phyloP scores from a whole-genome alignment of 2,797 vertebrate genomes.

The Zenarchopterus dispar region DNA sequence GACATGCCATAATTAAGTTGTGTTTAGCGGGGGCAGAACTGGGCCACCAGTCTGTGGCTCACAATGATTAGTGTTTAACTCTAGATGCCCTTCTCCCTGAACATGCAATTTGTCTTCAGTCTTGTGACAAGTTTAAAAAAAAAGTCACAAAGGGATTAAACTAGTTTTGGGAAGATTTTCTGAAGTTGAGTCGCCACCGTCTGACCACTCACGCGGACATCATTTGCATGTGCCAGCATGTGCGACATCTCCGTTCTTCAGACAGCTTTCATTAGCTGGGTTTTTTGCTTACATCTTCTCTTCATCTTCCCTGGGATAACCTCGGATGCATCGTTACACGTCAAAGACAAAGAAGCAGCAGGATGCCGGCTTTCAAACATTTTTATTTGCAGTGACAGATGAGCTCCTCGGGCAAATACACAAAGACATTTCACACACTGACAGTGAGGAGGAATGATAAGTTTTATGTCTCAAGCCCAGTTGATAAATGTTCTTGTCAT shows the following conservation, averaged over 20 bases:
- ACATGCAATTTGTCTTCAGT: slow-evolving; percentile 18
- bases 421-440: slow-evolving; percentile 10
- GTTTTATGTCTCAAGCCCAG: background rate
- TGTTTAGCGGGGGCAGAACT: slow-evolving; percentile 33
- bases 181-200: background rate
- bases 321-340: slow-evolving; percentile 9
- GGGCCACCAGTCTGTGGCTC: slow-evolving; percentile 35
- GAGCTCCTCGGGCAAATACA: slow-evolving; percentile 23
- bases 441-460: background rate
- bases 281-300: background rate
- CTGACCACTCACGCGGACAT: background rate
- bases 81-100: slow-evolving; percentile 11
- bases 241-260: background rate
- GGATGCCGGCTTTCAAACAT: slow-evolving; percentile 3
- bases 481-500: background rate
- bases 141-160: slow-evolving; percentile 19
- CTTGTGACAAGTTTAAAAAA: slow-evolving; percentile 13
- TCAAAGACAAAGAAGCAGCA: slow-evolving; percentile 7
- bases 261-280: no score
- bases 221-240: background rate
- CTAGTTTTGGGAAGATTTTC: background rate
- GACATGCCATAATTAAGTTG: slow-evolving; percentile 46
- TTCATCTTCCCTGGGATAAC: slow-evolving; percentile 7
- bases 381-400: slow-evolving; percentile 22
- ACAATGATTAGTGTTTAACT: slow-evolving; percentile 49